These are phyloP conservation scores for Penaeus indicus DNA, from an alignment of 1,140 invertebrate species.

Conservation along the genomic window DNA sequence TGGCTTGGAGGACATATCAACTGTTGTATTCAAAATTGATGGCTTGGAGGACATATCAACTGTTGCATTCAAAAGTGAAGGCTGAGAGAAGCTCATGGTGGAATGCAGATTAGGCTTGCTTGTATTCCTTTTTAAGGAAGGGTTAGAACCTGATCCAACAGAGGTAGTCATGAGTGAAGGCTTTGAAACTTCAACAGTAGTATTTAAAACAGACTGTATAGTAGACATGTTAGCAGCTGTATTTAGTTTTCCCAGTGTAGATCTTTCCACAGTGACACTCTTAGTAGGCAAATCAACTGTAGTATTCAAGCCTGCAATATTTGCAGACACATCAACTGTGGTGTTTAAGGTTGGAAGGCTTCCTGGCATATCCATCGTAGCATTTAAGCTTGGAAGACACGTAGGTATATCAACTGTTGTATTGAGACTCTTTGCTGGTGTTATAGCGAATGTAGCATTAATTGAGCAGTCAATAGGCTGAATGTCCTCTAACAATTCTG, in stretches of 20 bases:
- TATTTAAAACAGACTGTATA: no score
- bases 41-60: slow-evolving; percentile 1
- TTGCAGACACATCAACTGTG: not conserved
- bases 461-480: slow-evolving; percentile 23
- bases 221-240: no score
- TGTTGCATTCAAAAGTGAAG: not conserved
- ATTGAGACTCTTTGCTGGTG: slow-evolving; percentile 24
- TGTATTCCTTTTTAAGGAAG: no score
- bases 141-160: no score
- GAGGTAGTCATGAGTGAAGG: no score
- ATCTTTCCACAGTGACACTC: not conserved
- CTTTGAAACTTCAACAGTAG: no score
- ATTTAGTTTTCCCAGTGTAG: no score
- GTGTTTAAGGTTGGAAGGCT: not conserved
- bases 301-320: not conserved
- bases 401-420: not conserved
- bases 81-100: not conserved
- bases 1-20: not conserved
- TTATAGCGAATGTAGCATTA: slow-evolving; percentile 33
- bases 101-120: not conserved
- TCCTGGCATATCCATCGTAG: slow-evolving; percentile 8
- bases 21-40: not conserved
- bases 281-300: not conserved
- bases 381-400: not conserved
- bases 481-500: slow-evolving; percentile 27